phyloP scores from a whole-genome alignment of 2,888 invertebrate genomes.

The Epinotia brunnichana region DNA sequence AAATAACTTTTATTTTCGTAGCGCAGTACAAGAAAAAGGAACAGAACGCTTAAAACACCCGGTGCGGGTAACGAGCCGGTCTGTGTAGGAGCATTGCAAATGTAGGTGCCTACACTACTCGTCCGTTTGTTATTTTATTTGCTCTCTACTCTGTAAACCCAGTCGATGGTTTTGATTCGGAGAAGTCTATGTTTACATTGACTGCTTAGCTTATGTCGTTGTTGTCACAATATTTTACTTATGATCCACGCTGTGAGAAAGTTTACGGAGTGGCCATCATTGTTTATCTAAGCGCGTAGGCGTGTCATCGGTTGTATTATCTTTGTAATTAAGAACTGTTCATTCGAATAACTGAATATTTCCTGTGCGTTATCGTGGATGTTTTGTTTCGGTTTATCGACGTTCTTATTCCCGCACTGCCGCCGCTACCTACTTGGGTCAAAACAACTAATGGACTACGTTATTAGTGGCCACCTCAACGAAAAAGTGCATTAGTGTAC shows the following conservation, averaged over 20 bases:
- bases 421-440: constrained; percentile 60
- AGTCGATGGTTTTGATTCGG: constrained; percentile 78
- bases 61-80: constrained; percentile 58
- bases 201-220: constrained; percentile 74
- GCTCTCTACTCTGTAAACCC: constrained; percentile 75
- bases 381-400: constrained; percentile 36
- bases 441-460: constrained; percentile 75
- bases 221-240: constrained; percentile 76
- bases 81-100: constrained; percentile 61
- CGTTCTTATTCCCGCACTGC: constrained; percentile 37
- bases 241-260: constrained; percentile 64
- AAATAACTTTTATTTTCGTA: constrained; percentile 63
- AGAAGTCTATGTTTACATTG: constrained; percentile 77
- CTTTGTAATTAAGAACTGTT: constrained; percentile 50
- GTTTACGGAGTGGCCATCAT: constrained; percentile 59
- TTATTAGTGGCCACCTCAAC: constrained; percentile 76
- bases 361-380: constrained; percentile 35
- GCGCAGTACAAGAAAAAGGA: constrained; percentile 66
- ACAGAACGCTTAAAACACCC: constrained; percentile 61
- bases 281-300: constrained; percentile 65
- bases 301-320: constrained; percentile 54
- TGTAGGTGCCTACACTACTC: constrained; percentile 60
- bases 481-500: constrained; percentile 81
- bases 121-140: constrained; percentile 78
- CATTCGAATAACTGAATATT: constrained; percentile 42